Evolutionary conservation across 2,888 invertebrate species (phyloP).

Genomic region (Falcaria lacertinaria): DNA sequence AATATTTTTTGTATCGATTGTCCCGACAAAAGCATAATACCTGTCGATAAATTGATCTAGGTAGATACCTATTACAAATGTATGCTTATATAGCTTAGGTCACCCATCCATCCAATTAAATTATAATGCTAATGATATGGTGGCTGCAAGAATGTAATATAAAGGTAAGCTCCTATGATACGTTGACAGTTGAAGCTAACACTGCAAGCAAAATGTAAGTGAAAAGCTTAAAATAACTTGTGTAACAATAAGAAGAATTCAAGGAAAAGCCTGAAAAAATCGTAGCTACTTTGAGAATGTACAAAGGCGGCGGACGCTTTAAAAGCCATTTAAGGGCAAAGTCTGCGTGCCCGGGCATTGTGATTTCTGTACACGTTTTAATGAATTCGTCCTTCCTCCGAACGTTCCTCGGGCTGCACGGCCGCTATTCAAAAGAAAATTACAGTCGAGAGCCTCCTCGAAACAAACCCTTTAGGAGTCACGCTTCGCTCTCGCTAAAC

Average conservation of each 20-base stretch:
- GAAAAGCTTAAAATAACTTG: neutral
- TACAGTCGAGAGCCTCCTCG: conserved; percentile 65
- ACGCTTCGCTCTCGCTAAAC: conserved; percentile 69
- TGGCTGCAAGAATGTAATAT: too few species aligned
- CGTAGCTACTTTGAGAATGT: conserved; percentile 20
- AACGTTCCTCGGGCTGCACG: conserved; percentile 56
- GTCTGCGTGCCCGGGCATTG: conserved; percentile 52
- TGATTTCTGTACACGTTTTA: conserved; percentile 70
- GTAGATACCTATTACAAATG: neutral
- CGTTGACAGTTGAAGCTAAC: too few species aligned
- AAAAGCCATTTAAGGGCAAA: conserved; percentile 50
- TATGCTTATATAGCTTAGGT: too few species aligned
- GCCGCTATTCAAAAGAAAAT: conserved; percentile 72
- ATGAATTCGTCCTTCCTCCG: conserved; percentile 67
- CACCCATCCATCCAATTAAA: too few species aligned
- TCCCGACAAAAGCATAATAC: too few species aligned
- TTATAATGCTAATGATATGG: too few species aligned
- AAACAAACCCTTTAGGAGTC: conserved; percentile 72
- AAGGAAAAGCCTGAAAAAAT: conserved; percentile 14
- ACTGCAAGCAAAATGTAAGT: neutral
- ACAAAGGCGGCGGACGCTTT: conserved; percentile 37
- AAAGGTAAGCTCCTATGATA: too few species aligned
- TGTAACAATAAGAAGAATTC: conserved; percentile 4
- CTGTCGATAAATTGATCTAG: neutral
- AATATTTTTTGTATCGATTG: neutral